These are phyloP conservation scores for Lutjanus erythropterus DNA, from an alignment of 2,113 vertebrate genomes.

Conservation along the genomic window DNA sequence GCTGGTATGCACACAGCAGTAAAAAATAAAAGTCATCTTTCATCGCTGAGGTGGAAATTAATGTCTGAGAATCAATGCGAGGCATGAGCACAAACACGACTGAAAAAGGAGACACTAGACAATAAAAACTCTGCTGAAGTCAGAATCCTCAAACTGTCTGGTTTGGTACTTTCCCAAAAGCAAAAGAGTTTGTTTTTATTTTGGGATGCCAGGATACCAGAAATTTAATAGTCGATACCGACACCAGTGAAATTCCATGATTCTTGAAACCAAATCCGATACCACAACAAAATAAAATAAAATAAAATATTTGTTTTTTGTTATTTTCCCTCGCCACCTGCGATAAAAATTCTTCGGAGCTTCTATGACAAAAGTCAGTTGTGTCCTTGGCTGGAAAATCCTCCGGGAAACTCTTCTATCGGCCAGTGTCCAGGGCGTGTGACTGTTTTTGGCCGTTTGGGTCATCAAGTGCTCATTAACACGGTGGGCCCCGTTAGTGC, in stretches of 20 bases:
- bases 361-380: too few species aligned
- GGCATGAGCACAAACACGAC: slow-evolving; percentile 2
- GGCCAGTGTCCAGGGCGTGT: neutral
- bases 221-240: too few species aligned
- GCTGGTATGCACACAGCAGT: neutral
- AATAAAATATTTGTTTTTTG: too few species aligned
- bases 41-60: slow-evolving; percentile 25
- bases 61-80: slow-evolving; percentile 23
- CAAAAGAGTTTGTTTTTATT: too few species aligned
- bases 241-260: too few species aligned
- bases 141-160: neutral
- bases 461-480: slow-evolving; percentile 67
- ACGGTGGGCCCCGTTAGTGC: slow-evolving; percentile 20
- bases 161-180: too few species aligned
- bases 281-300: too few species aligned
- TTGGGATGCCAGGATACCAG: too few species aligned
- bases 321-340: too few species aligned
- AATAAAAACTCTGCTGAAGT: neutral
- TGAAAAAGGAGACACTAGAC: neutral
- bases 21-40: slow-evolving; percentile 24
- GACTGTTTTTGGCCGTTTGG: neutral
- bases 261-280: too few species aligned
- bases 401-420: neutral
- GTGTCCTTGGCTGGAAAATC: neutral
- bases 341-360: too few species aligned